Conservation (phyloP, 2,888 invertebrate genomes). For the Apotomis turbidana region DNA sequence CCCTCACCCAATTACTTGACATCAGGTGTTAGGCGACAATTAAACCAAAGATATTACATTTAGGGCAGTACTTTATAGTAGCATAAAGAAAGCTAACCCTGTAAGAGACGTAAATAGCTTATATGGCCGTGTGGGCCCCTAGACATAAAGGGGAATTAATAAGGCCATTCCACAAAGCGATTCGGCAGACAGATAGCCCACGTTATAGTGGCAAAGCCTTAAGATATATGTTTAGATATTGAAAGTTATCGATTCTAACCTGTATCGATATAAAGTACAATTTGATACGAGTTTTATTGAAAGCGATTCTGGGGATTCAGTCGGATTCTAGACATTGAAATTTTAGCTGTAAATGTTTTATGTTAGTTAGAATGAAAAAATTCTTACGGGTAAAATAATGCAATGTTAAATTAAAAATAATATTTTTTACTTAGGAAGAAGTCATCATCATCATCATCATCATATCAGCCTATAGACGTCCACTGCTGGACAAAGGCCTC, state of each 20-base stretch:
- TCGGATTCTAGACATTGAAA: constrained; percentile 30
- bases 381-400: not conserved
- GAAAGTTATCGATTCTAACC: constrained; percentile 77
- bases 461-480: no score
- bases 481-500: no score
- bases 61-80: constrained; percentile 72
- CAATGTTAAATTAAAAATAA: no score
- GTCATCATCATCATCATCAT: no score
- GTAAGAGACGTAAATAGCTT: constrained; percentile 74
- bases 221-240: constrained; percentile 71
- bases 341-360: constrained; percentile 17
- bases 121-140: constrained; percentile 67
- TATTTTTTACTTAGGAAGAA: not conserved
- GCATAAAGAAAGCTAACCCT: constrained; percentile 78
- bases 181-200: constrained; percentile 69
- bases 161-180: constrained; percentile 75
- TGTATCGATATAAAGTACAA: constrained; percentile 57
- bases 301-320: constrained; percentile 37
- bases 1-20: constrained; percentile 54
- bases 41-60: constrained; percentile 69
- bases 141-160: constrained; percentile 81
- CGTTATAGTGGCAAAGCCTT: constrained; percentile 60
- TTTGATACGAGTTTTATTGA: constrained; percentile 55
- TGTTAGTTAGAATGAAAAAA: not conserved
- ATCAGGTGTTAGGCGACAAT: constrained; percentile 75